A percentile compares a stretch with the other conserved stretches of the same genome.
Evolutionary conservation across 2,113 vertebrate genomes (phyloP).

Genomic region (Noctilio leporinus): DNA sequence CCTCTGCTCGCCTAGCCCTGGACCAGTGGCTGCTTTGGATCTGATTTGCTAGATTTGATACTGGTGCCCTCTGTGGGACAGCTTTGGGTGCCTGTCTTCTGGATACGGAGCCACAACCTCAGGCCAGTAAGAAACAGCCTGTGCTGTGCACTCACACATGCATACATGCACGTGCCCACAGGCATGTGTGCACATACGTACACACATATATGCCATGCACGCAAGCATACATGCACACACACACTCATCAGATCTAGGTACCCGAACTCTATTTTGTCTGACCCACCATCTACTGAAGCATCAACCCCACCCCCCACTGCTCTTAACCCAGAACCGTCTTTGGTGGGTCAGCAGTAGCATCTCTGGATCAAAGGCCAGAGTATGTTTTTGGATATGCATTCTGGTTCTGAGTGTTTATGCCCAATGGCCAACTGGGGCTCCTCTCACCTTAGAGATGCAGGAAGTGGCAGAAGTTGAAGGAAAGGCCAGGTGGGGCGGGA

Average conservation of each 20-base stretch:
- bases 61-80: too few species aligned
- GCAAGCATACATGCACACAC: neutral
- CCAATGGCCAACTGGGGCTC: neutral
- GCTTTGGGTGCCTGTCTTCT: neutral
- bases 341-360: neutral
- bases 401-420: neutral
- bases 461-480: neutral
- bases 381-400: neutral
- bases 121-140: neutral
- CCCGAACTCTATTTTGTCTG: neutral
- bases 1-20: neutral
- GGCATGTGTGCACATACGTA: neutral
- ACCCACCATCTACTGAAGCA: neutral
- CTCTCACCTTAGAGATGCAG: neutral
- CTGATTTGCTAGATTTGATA: neutral
- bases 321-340: neutral
- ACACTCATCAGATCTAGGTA: accelerated
- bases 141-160: too few species aligned
- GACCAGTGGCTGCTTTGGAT: too few species aligned
- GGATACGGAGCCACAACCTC: neutral
- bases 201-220: accelerated
- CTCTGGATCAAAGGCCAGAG: neutral
- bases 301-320: neutral
- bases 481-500: neutral
- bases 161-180: accelerated